A percentile compares a stretch with the other conserved stretches of the same genome.
phyloP scores from a whole-genome alignment of 2,113 vertebrate genomes.

The Heloderma charlesbogerti region DNA sequence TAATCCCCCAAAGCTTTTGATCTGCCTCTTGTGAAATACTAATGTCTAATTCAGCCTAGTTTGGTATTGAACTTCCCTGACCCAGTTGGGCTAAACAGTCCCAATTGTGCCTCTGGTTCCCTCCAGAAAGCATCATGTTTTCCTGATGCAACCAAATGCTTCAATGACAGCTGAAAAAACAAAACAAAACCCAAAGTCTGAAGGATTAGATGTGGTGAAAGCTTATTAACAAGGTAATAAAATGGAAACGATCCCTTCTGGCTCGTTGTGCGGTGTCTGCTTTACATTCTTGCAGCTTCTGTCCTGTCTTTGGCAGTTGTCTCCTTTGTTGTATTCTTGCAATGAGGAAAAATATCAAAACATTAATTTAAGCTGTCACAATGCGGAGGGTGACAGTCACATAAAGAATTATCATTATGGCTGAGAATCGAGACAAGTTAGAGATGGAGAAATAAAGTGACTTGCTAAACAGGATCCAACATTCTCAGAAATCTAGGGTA shows the following conservation, averaged over 20 bases:
- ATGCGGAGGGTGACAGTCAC: constrained; percentile 76
- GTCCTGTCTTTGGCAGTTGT: constrained; percentile 74
- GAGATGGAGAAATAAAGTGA: constrained; percentile 75
- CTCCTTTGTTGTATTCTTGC: constrained; percentile 77
- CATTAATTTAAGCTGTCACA: constrained; percentile 80
- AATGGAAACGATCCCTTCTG: constrained; percentile 57
- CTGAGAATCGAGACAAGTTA: constrained; percentile 74
- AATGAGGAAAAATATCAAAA: constrained; percentile 76
- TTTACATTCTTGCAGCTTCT: constrained; percentile 71
- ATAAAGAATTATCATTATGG: constrained; percentile 74
- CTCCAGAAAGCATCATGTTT: neutral
- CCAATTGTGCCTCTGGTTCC: constrained; percentile 3
- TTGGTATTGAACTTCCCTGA: constrained; percentile 22
- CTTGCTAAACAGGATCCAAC: constrained; percentile 75
- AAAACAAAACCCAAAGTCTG: neutral
- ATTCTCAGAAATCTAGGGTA: constrained; percentile 69
- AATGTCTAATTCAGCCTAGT: constrained; percentile 45
- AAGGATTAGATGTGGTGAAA: constrained; percentile 52
- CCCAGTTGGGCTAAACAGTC: constrained; percentile 25
- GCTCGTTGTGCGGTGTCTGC: constrained; percentile 56
- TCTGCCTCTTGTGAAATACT: neutral
- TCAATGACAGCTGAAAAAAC: neutral
- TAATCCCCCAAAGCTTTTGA: constrained; percentile 31
- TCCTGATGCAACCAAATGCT: constrained; percentile 39
- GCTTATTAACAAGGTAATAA: constrained; percentile 65